Conservation (phyloP, 2,113 vertebrate genomes). For the Thryonomys swinderianus region DNA sequence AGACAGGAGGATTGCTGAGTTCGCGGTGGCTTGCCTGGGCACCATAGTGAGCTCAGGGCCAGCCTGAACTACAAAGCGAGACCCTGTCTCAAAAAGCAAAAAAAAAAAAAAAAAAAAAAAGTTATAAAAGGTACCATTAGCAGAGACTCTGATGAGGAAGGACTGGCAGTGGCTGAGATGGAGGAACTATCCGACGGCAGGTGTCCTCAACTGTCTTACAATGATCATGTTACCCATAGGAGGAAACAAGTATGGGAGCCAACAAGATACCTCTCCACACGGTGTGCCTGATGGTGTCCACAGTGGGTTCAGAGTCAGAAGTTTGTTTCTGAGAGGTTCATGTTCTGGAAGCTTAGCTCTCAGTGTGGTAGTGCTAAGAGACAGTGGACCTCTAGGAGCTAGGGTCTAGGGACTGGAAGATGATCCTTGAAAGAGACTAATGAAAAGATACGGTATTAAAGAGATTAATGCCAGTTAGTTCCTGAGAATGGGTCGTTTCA, state of each 20-base stretch:
- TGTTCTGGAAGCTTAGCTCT: background rate
- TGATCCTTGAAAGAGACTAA: background rate
- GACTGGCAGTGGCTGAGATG: background rate
- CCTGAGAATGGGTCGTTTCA: background rate
- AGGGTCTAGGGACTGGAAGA: background rate
- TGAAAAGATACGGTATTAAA: too few species aligned
- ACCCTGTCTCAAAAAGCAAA: too few species aligned
- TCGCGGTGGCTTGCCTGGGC: too few species aligned
- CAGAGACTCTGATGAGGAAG: background rate
- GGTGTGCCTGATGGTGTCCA: background rate
- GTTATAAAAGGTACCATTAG: background rate
- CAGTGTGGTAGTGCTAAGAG: background rate
- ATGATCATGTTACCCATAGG: background rate
- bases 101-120: background rate
- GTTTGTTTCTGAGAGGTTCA: background rate
- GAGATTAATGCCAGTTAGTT: too few species aligned
- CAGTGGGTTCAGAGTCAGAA: background rate
- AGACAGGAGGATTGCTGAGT: too few species aligned
- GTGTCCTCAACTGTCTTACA: background rate
- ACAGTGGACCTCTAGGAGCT: background rate
- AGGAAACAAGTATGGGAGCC: background rate
- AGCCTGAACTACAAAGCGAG: too few species aligned
- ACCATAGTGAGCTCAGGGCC: too few species aligned
- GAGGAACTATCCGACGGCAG: background rate
- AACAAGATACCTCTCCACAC: background rate